Conservation (phyloP, 2,888 invertebrate species). For the Altica lythri region DNA sequence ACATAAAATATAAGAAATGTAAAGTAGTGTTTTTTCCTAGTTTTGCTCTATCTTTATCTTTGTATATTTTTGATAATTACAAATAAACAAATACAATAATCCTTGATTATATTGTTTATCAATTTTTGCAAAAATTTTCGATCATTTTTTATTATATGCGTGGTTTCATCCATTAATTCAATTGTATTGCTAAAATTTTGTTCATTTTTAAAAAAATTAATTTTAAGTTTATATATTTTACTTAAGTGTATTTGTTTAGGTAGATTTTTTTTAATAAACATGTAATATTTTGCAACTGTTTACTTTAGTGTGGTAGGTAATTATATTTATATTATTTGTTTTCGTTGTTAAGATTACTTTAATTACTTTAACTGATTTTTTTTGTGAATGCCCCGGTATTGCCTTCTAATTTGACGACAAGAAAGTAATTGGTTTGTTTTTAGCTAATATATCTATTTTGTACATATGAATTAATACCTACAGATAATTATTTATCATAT, state of each 20-base stretch:
- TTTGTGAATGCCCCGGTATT: slow-evolving; percentile 32
- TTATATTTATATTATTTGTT: slow-evolving; percentile 56
- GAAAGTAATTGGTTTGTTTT: neutral
- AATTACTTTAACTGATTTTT: slow-evolving; percentile 33
- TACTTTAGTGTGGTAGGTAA: slow-evolving; percentile 52
- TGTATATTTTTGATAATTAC: too few relatives aligned
- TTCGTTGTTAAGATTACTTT: slow-evolving; percentile 42
- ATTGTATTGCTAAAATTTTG: slow-evolving; percentile 31
- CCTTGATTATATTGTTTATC: neutral
- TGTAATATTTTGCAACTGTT: slow-evolving; percentile 53
- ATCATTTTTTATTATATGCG: slow-evolving; percentile 25
- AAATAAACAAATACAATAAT: neutral
- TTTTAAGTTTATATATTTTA: slow-evolving; percentile 49
- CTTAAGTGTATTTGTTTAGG: slow-evolving; percentile 49
- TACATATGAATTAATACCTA: slow-evolving; percentile 6
- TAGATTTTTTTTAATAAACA: slow-evolving; percentile 51
- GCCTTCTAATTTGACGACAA: slow-evolving; percentile 27
- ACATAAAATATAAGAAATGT: too few relatives aligned
- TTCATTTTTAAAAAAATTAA: slow-evolving; percentile 33
- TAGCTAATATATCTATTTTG: neutral
- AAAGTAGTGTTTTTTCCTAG: too few relatives aligned
- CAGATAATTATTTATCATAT: too few relatives aligned
- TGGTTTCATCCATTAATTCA: slow-evolving; percentile 27
- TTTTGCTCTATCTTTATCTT: too few relatives aligned
- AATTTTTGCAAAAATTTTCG: slow-evolving; percentile 13